Conservation (phyloP, 2,797 vertebrate genomes). For the Coranthus polyacanthus region DNA sequence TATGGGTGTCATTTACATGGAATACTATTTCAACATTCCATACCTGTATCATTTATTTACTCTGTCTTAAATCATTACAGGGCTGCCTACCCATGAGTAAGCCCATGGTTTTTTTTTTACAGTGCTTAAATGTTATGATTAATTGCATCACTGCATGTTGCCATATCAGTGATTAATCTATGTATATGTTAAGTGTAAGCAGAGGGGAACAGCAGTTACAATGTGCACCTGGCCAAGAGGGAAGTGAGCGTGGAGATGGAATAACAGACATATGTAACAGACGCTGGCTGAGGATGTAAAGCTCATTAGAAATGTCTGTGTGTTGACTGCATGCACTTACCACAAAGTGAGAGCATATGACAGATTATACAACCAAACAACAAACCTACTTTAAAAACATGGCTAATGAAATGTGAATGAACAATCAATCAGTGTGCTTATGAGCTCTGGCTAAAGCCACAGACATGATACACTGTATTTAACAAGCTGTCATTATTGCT, state of each 20-base stretch:
- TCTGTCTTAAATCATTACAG: slow-evolving; percentile 58
- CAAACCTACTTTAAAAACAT: neutral
- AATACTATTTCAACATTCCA: slow-evolving; percentile 39
- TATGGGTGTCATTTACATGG: slow-evolving; percentile 24
- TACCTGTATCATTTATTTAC: too few relatives aligned
- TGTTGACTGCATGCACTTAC: slow-evolving; percentile 2
- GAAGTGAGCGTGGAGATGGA: slow-evolving; percentile 57
- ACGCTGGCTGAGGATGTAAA: slow-evolving; percentile 27
- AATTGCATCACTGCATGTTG: slow-evolving; percentile 52
- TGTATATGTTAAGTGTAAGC: slow-evolving; percentile 68
- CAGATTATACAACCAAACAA: neutral
- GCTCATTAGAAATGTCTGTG: slow-evolving; percentile 26
- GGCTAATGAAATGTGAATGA: neutral
- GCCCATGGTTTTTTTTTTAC: too few relatives aligned
- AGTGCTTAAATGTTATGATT: slow-evolving; percentile 57
- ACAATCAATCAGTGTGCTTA: neutral
- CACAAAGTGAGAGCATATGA: slow-evolving; percentile 13
- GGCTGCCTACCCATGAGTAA: slow-evolving; percentile 43
- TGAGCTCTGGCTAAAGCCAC: neutral
- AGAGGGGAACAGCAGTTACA: slow-evolving; percentile 57
- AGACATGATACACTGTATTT: neutral
- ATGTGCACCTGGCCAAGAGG: slow-evolving; percentile 63
- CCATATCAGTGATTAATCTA: slow-evolving; percentile 71
- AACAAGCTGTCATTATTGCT: neutral
- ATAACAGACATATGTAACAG: slow-evolving; percentile 52